Evolutionary conservation across 2,113 vertebrate genomes (phyloP).

Genomic region (Microtus montanus): DNA sequence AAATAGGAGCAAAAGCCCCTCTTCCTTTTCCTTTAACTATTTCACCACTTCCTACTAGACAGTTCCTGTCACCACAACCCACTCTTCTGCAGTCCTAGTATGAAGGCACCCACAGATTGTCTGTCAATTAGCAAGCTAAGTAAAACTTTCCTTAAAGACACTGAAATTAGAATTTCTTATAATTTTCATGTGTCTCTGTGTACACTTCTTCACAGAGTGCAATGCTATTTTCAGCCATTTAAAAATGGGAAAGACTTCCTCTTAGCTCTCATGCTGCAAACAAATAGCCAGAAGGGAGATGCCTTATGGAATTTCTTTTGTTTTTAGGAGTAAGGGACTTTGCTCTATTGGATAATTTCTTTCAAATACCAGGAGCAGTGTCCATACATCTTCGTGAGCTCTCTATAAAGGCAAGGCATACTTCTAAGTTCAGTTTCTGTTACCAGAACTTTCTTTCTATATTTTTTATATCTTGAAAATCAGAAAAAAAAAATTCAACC

Average conservation of each 20-base stretch:
- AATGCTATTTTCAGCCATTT: slow-evolving; percentile 25
- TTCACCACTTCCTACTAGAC: background rate
- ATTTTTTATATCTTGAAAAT: background rate
- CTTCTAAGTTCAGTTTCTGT: background rate
- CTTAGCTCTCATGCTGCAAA: background rate
- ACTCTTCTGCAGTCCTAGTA: background rate
- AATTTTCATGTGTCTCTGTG: background rate
- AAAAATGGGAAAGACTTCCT: background rate
- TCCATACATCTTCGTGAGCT: background rate
- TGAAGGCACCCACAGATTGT: background rate
- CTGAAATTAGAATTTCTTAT: background rate
- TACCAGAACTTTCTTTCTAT: background rate
- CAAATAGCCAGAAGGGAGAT: too few species aligned
- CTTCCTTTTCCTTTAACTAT: background rate
- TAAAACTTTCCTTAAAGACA: background rate
- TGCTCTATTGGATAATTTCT: background rate
- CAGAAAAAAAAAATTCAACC: background rate
- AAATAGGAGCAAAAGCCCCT: background rate
- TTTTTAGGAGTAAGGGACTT: background rate
- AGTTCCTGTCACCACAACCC: background rate
- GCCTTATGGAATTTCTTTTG: background rate
- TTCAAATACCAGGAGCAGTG: background rate
- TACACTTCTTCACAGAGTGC: background rate
- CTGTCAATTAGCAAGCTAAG: background rate
- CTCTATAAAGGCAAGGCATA: background rate